Percentiles rank a stretch among this genome's conserved stretches.
These are phyloP conservation scores for Haliclona indistincta DNA, from an alignment of 37 sponge, comb jelly and placozoan species.

Conservation along the genomic window DNA sequence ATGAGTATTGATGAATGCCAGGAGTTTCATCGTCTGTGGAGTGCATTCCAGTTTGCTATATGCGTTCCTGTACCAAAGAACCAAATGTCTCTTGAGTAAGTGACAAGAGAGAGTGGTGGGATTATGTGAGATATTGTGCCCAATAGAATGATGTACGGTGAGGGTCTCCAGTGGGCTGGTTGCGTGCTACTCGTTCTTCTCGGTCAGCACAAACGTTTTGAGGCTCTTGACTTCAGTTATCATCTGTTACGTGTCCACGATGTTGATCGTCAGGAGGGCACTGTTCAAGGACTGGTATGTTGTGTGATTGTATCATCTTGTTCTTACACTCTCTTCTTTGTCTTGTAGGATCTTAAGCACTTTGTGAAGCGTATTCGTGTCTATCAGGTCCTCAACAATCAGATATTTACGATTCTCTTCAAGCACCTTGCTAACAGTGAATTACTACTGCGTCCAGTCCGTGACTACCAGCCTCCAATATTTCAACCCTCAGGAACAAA, in stretches of 20 bases:
- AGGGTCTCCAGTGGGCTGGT: constrained; percentile 98
- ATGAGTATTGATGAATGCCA: constrained; percentile 97
- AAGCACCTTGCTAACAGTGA: constrained; percentile 81
- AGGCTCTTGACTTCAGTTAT: constrained; percentile 97
- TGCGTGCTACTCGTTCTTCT: constrained; percentile 81
- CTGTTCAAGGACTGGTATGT: constrained; percentile 80
- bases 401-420: constrained; percentile 84
- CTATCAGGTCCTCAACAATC: constrained; percentile 79
- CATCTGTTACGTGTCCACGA: constrained; percentile 88
- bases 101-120: neutral
- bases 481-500: constrained; percentile 51
- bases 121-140: constrained; percentile 21
- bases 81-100: constrained; percentile 84
- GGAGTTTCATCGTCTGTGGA: constrained; percentile 99
- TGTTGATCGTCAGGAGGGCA: constrained; percentile 73
- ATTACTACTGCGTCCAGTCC: constrained; percentile 52
- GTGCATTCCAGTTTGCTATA: constrained; percentile 97
- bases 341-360: constrained; percentile 65
- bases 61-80: constrained; percentile 75
- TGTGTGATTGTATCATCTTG: neutral
- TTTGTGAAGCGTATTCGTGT: constrained; percentile 82
- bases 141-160: constrained; percentile 92
- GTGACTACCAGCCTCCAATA: constrained; percentile 94
- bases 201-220: constrained; percentile 91
- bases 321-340: neutral